A percentile compares a stretch with the other conserved stretches of the same genome.
Evolutionary conservation across 2,888 invertebrate genomes (phyloP).

Genomic region (Yponomeuta malinellus): DNA sequence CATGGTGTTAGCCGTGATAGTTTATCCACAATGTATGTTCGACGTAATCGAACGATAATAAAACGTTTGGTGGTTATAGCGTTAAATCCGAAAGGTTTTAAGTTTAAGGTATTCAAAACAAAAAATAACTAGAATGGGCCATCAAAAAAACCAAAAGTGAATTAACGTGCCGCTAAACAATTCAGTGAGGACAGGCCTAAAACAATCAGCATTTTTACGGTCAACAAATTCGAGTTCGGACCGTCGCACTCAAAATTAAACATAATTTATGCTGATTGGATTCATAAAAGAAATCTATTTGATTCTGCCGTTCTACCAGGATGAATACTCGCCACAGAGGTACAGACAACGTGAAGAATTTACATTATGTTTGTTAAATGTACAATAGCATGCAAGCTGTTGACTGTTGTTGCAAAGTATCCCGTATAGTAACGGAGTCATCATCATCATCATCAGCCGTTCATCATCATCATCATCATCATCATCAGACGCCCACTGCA

Average conservation of each 20-base stretch:
- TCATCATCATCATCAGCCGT: too few species aligned
- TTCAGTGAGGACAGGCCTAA: constrained; percentile 24
- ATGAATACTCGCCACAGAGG: background rate
- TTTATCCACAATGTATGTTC: too few species aligned
- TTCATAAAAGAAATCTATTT: constrained; percentile 68
- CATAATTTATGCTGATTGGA: constrained; percentile 73
- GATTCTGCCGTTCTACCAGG: background rate
- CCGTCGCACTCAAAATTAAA: constrained; percentile 62
- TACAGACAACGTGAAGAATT: background rate
- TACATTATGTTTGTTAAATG: too few species aligned
- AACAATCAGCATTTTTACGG: constrained; percentile 44
- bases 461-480: too few species aligned
- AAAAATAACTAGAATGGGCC: background rate
- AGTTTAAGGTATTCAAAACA: background rate
- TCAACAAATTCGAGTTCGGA: constrained; percentile 41
- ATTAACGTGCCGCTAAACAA: background rate
- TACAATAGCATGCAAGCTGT: too few species aligned
- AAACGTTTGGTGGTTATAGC: too few species aligned
- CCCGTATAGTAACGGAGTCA: too few species aligned
- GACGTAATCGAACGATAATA: too few species aligned
- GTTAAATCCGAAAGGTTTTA: background rate
- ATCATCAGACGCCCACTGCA: too few species aligned
- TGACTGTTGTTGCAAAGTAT: too few species aligned
- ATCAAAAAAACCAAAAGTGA: background rate
- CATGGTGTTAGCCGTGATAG: too few species aligned